Evolutionary conservation across 2,888 invertebrate species (phyloP).

Genomic region (Cephus spinipes): DNA sequence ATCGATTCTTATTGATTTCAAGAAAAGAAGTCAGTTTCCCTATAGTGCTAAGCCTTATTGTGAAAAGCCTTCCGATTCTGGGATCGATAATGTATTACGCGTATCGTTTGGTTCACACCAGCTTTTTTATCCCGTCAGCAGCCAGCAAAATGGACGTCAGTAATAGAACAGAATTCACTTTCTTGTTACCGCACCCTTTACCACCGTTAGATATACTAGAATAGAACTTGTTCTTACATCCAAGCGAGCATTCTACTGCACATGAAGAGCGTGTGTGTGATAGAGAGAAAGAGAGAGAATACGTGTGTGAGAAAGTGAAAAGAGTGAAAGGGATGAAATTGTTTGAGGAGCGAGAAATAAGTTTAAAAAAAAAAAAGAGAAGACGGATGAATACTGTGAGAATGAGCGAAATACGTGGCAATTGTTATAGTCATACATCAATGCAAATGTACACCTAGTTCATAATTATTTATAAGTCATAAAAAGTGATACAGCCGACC

Average conservation of each 20-base stretch:
- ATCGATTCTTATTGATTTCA: neutral
- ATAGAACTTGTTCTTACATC: neutral
- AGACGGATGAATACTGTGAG: constrained; percentile 13
- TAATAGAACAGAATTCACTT: neutral
- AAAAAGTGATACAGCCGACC: constrained; percentile 23
- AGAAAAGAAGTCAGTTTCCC: neutral
- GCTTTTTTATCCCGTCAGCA: neutral
- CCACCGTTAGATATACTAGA: constrained; percentile 2
- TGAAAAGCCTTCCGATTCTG: neutral
- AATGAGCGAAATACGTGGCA: constrained; percentile 46
- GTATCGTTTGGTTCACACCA: neutral
- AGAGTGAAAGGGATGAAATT: neutral
- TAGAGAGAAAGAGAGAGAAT: neutral
- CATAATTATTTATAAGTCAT: constrained; percentile 54
- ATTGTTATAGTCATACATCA: constrained; percentile 64
- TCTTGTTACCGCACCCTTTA: neutral
- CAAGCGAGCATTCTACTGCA: neutral
- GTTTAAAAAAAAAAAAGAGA: neutral
- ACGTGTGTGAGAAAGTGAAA: neutral
- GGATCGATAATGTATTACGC: neutral
- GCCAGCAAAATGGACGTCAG: neutral
- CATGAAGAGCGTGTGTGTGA: neutral
- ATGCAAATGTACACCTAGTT: constrained; percentile 63
- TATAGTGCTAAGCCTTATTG: neutral
- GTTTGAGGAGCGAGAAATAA: neutral